Base-by-base conservation (phyloP, 2,888 invertebrate species). In the Glaucopsyche alexis region DNA sequence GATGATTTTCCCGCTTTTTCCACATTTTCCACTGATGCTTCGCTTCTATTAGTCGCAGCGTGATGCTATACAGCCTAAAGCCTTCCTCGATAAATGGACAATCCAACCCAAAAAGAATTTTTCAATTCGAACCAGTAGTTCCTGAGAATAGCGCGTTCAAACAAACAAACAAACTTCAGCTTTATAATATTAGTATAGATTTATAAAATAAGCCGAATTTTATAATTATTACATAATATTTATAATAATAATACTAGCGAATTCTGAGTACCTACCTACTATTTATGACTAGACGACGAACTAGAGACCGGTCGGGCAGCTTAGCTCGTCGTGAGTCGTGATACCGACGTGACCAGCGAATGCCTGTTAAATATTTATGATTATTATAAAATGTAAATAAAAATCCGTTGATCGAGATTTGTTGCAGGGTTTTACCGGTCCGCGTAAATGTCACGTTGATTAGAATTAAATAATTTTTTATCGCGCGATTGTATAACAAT, bases 331-430 rank as follows among this genome's bases (percentile, higher is more conserved):
- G n/a, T 29, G 29, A 29, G 16, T 45, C 29, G 60, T 60, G 67
- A 67, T 66, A 66, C 66, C 14, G 40, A 9, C 47, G 67, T 45
- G 67, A 45, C 29, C 19, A 16, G 16, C 19, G 19, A 13, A 67
- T 47, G 42, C 66, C 16, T 45, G 4, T 4, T 67, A 19, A 67
- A 67, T 67, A 67, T 67, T 45, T 45, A 67, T 45, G n/a, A 16
- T 42, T 40, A 40, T 67, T 40, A 65, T 16, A 67, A n/a, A 67
- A 67, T 67, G 19, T 19, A 45, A 14, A 64, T 64, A 42, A 45
- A 45, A 47, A 67, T 67, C n/a, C 67, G 67, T 19, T 45, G 45
- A 45, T 16, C 42, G 19, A n/a, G 11, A 19, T 47, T 42, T 67
- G 45, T 47, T 40, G n/a, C 40, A 55, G 42, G 16, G 45, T 67